Base-by-base conservation (phyloP, 2,113 vertebrate genomes). In the Egretta garzetta region DNA sequence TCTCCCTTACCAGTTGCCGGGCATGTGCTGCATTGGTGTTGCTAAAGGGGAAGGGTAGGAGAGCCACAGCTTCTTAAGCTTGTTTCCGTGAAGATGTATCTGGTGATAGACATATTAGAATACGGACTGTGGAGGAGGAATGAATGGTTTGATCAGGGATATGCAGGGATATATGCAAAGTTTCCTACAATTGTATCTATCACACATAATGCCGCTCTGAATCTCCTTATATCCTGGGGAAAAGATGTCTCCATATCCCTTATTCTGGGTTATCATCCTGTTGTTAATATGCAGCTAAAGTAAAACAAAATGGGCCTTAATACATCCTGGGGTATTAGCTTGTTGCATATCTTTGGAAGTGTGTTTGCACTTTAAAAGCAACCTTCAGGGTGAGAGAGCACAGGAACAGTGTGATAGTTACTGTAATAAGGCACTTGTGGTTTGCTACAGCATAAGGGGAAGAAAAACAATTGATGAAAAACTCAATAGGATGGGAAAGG, bases 401-500 rank as follows among this genome's bases (percentile, higher is more conserved):
- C 73, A 50, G 47, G 86, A 92, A 89, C 19, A 27, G 47, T 47
- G 55, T 68, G 83, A 95, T 90, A 94, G 88, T 85, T 90, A 96
- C 93, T 93, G 74, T 97, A 97, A 97, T 96, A 98, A 98, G 86
- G 80, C 83, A 68, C 92, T 97, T 41, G 66, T 97, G 97, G 97
- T 97, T 97, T 98, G 92, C 95, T 90, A 93, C 66, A 86, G 47
- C 50, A 84, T 5, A 56, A 94, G 92, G 81, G 87, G 53, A 89
- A 90, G 88, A 97, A 97, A 98, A 97, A 97, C 93, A 96, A 91
- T 88, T 97, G 97, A 98, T 98, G 97, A 97, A 98, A 98, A 98
- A 86, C 86, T 91, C 92, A 97, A 97, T 97, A 96, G 89, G 88
- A 96, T 33, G 45, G 93, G 97, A 98, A 98, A 98, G 95, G 97